Conservation (phyloP, 2,113 vertebrate species). For the Ammodytes dubius region DNA sequence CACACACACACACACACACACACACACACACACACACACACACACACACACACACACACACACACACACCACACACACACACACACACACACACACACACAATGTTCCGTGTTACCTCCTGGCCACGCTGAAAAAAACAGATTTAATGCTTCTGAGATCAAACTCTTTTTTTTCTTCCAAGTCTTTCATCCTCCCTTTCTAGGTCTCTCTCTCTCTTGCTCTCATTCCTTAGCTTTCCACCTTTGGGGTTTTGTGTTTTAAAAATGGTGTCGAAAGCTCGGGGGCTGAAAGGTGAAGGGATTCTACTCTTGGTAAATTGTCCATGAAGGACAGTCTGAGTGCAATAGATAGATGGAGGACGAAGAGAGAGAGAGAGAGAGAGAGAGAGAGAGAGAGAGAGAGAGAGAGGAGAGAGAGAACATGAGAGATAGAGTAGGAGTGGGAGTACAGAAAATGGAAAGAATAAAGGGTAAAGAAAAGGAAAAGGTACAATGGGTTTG, state of each 20-base stretch:
- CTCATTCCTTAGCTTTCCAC: conserved; percentile 42
- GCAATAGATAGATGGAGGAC: conserved; percentile 35
- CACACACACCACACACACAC: no score
- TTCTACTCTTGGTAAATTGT: conserved; percentile 71
- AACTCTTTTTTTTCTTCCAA: conserved; percentile 27
- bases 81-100: conserved; percentile 42
- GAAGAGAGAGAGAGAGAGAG: conserved; percentile 35
- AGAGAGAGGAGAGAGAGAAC: conserved; percentile 38
- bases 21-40: no score
- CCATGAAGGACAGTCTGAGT: conserved; percentile 70
- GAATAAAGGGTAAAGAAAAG: conserved; percentile 15
- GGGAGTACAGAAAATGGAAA: conserved; percentile 17
- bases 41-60: conserved; percentile 23
- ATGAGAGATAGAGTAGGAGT: conserved; percentile 27
- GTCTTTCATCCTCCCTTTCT: conserved; percentile 40
- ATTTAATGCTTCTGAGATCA: conserved; percentile 63
- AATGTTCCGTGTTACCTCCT: conserved; percentile 27
- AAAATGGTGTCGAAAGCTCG: conserved; percentile 66
- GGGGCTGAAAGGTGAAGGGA: conserved; percentile 66
- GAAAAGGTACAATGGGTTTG: background rate
- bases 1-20: no score
- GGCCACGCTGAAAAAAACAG: conserved; percentile 25
- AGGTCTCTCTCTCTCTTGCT: conserved; percentile 12
- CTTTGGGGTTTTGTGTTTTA: conserved; percentile 58
- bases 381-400: conserved; percentile 36